Evolutionary conservation across 2,113 vertebrate species (phyloP).

Genomic region (Misgurnus mizolepis): DNA sequence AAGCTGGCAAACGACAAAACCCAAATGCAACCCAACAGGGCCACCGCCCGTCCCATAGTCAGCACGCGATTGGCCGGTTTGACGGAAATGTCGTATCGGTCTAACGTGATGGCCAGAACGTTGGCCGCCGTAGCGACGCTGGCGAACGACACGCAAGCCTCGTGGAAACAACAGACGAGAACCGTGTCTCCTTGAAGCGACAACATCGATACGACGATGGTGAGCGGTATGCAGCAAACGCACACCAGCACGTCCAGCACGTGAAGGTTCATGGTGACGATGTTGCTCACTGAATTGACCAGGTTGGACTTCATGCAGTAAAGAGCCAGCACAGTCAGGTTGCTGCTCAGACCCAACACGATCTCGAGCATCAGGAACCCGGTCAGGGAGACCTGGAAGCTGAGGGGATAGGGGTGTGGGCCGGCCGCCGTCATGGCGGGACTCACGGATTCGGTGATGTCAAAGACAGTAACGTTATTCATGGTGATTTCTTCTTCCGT

Average conservation of each 20-base stretch:
- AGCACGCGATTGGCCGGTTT: constrained; percentile 92
- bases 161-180: constrained; percentile 93
- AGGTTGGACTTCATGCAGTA: constrained; percentile 98
- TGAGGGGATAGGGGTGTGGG: constrained; percentile 64
- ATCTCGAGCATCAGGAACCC: constrained; percentile 94
- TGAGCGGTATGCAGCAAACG: constrained; percentile 93
- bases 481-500: constrained; percentile 93
- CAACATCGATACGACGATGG: constrained; percentile 87
- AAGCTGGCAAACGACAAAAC: constrained; percentile 90
- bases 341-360: constrained; percentile 93
- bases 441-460: constrained; percentile 79
- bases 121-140: constrained; percentile 94
- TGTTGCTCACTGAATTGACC: constrained; percentile 96
- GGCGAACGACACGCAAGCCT: constrained; percentile 92
- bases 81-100: constrained; percentile 95
- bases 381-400: constrained; percentile 87
- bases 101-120: constrained; percentile 92
- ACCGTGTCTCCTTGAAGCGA: constrained; percentile 85
- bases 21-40: constrained; percentile 89
- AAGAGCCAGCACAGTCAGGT: constrained; percentile 92
- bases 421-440: constrained; percentile 81
- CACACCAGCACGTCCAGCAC: constrained; percentile 96
- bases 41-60: constrained; percentile 88
- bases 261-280: constrained; percentile 97
- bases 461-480: constrained; percentile 94